Percentiles rank a stretch among this genome's conserved stretches.
Conservation (phyloP, 2,113 vertebrate species). For the Agelaius tricolor region DNA sequence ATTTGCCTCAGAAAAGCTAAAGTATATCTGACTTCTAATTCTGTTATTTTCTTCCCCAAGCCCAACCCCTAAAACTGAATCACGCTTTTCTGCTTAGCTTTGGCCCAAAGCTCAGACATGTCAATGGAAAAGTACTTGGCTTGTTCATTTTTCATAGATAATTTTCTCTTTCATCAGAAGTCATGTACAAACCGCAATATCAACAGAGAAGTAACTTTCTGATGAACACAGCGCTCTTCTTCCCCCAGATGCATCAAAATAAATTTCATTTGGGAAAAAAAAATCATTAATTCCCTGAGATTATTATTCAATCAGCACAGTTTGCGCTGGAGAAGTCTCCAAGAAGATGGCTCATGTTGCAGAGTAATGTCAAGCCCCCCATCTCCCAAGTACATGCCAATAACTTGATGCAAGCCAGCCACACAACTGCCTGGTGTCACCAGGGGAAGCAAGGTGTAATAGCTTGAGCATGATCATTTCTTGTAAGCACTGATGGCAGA, state of each 20-base stretch:
- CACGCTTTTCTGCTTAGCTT: background rate
- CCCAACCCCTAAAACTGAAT: background rate
- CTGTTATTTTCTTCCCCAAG: background rate
- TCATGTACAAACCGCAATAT: background rate
- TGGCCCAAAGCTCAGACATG: background rate
- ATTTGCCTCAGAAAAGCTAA: background rate
- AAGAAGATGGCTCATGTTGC: background rate
- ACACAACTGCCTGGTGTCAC: background rate
- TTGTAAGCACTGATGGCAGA: background rate
- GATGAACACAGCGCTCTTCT: background rate
- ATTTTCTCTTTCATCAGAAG: background rate
- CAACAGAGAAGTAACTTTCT: background rate
- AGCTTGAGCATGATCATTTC: background rate
- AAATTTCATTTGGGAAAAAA: background rate
- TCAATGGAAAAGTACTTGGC: background rate
- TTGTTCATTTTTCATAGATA: background rate
- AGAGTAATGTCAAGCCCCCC: background rate
- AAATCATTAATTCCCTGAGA: background rate
- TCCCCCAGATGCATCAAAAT: background rate
- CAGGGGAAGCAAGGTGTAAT: background rate
- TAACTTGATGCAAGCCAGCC: background rate
- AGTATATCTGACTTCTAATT: background rate
- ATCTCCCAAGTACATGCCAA: background rate
- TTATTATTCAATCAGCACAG: background rate
- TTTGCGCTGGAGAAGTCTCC: background rate